Evolutionary conservation across 1,140 invertebrate species (phyloP), one percentile per base, ranked within the genome.

Genomic region (Oncopeltus fasciatus): DNA sequence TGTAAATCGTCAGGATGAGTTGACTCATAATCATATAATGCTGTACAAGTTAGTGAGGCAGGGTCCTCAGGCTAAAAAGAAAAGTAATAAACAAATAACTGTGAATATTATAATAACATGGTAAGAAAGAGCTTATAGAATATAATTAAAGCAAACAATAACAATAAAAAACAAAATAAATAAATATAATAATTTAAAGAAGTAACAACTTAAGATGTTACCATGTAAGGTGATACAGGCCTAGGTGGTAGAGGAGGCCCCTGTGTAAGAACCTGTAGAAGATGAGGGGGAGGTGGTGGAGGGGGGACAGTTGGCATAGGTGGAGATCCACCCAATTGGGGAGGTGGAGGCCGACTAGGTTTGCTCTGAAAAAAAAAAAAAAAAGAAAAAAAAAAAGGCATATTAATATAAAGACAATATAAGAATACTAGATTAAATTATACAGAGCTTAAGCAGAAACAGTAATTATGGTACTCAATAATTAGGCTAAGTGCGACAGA

Each of bases 221-320:
- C 64, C 20, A 33, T 44, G 27, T 61, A 29, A 14, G 51, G 47
- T 28, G 28, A 57, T 1, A 47, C 16, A 27, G 65, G 66, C 18
- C 65, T 58, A 8, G 62, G 64, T 9, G 67, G 67, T n/a, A 68
- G 20, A 49, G 59, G 43, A 44, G 68, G 65, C 8, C 61, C 62
- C 29, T 73, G 68, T 27, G 68, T 68, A 2, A 73, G 56, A 24
- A 74, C 62, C 51, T 72, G 66, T 67, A 75, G 71, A 64, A 76
- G 69, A 28, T 79, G 74, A 33, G 76, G 69, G 0, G 86, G 84
- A 9, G 83, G 84, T 16, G 84, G 81, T 5, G 86, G 86, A 1
- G 86, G 84, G 9, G 85, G 85, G 59, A 84, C 78, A 18, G 78
- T 78, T 5, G 86, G 86, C 86, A 88, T 89, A 0, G 86, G 87